Evolutionary conservation across 2,888 invertebrate genomes (phyloP), one percentile per base, ranked within the genome.

Genomic region (Electrophaes corylata): DNA sequence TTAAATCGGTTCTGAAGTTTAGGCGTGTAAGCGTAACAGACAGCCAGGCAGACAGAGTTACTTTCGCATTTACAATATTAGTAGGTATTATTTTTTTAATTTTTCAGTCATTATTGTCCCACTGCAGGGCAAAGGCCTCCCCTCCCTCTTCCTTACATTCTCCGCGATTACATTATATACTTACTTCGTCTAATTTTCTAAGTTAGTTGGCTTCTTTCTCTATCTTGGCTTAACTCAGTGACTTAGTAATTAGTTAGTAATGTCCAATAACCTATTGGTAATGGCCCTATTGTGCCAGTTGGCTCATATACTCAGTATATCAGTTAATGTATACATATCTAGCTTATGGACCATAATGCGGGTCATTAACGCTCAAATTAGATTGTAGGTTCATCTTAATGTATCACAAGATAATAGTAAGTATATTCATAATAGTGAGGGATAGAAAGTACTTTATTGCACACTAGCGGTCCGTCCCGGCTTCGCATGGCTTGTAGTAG

Each of bases 241-340:
- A 10, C 33, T 40, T 19, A 23, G 33, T 33, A 43, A 20, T 33
- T 41, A 51, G 20, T 33, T 40, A 41, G 19, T 50, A 12, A 41
- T 33, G 14, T 31, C 46, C 40, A 10, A 47, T 54, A 40, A 54
- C 47, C 54, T 55, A 31, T 39, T 52, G 40, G 14, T 43, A 44
- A 57, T 59, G 29, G 53, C 40, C 16, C 12, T 44, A 54, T 57
- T 54, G 59, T 57, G 59, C 62, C 54, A 60, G 57, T 60, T 60
- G 54, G 59, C 57, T 44, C 50, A 48, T 4, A 29, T 33, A 20
- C 20, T 48, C 39, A 11, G 26, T 19, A n/a, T 48, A 20, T 26
- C 45, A 31, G 14, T 12, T 23, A n/a, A 37, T 37, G 3, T 19
- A 33, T 37, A 29, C 51, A 44, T 51, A 41, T 31, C 29, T 29